These are phyloP conservation scores for Neoitamus cyanurus DNA, from an alignment of 2,888 invertebrate species.

Conservation along the genomic window DNA sequence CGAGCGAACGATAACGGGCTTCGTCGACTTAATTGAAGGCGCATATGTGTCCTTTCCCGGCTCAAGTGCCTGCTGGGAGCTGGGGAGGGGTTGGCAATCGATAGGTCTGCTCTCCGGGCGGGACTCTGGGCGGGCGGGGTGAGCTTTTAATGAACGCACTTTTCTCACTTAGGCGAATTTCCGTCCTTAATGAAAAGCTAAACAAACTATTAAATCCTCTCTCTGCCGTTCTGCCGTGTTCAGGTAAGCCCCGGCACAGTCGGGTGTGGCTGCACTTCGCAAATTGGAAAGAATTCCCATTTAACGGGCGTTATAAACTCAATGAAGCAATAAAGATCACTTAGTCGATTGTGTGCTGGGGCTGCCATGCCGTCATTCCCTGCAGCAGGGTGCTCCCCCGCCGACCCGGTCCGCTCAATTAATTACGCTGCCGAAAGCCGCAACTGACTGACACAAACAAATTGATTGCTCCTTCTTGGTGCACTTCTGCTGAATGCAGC, in stretches of 20 bases:
- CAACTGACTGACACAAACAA: conserved; percentile 60
- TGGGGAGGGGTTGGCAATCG: not conserved
- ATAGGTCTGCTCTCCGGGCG: not conserved
- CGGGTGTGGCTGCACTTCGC: not conserved
- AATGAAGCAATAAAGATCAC: conserved; percentile 30
- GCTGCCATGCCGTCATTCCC: not conserved
- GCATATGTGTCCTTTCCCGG: conserved; percentile 14
- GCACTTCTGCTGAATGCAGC: not conserved
- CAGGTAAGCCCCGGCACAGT: not conserved
- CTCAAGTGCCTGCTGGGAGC: not conserved
- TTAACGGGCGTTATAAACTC: conserved; percentile 9
- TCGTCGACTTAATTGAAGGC: conserved; percentile 28
- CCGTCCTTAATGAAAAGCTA: not conserved
- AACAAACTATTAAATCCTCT: not conserved
- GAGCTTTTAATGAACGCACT: not conserved
- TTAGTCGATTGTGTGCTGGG: conserved; percentile 16
- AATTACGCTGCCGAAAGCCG: conserved; percentile 58
- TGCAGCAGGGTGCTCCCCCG: not conserved
- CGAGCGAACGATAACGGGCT: conserved; percentile 19
- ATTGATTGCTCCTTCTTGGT: conserved; percentile 54
- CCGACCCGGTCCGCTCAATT: conserved; percentile 55
- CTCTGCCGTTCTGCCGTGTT: not conserved
- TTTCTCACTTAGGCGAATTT: not conserved
- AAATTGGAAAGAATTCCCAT: conserved; percentile 10
- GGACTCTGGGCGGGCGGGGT: not conserved